These are phyloP conservation scores for Notolabrus celidotus DNA, from an alignment of 2,797 vertebrate species.

Conservation along the genomic window DNA sequence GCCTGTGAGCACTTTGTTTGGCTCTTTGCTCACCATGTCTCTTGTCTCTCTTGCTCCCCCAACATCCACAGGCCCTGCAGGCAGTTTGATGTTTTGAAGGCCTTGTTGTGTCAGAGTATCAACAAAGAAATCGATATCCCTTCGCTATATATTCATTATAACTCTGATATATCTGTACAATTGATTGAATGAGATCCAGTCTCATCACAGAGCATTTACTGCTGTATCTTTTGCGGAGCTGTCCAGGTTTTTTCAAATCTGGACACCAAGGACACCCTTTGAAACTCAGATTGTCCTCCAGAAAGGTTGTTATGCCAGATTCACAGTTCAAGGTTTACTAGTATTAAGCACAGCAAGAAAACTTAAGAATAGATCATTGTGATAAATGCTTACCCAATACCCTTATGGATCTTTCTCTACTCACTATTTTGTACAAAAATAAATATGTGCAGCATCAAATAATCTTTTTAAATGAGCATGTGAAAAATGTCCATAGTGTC, in stretches of 20 bases:
- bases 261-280: conserved; percentile 42
- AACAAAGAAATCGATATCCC: conserved; percentile 48
- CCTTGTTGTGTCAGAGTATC: conserved; percentile 61
- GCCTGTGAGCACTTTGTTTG: conserved; percentile 79
- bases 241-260: conserved; percentile 38
- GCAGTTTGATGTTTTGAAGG: conserved; percentile 64
- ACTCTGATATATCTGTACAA: conserved; percentile 46
- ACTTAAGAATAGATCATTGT: conserved; percentile 34
- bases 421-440: conserved; percentile 67
- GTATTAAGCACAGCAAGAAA: conserved; percentile 48
- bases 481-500: conserved; percentile 50
- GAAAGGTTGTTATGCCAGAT: conserved; percentile 50
- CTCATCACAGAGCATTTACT: conserved; percentile 55
- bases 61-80: conserved; percentile 76
- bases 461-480: conserved; percentile 47
- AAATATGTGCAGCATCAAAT: conserved; percentile 68
- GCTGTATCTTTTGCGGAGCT: conserved; percentile 46
- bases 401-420: conserved; percentile 8
- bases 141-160: conserved; percentile 46
- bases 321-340: conserved; percentile 62
- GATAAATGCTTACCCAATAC: conserved; percentile 36
- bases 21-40: conserved; percentile 89
- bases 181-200: conserved; percentile 52
- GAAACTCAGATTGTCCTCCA: conserved; percentile 54
- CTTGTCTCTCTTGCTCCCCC: conserved; percentile 59